phyloP scores from a whole-genome alignment of 2,113 vertebrate genomes.

The Shinisaurus crocodilurus region DNA sequence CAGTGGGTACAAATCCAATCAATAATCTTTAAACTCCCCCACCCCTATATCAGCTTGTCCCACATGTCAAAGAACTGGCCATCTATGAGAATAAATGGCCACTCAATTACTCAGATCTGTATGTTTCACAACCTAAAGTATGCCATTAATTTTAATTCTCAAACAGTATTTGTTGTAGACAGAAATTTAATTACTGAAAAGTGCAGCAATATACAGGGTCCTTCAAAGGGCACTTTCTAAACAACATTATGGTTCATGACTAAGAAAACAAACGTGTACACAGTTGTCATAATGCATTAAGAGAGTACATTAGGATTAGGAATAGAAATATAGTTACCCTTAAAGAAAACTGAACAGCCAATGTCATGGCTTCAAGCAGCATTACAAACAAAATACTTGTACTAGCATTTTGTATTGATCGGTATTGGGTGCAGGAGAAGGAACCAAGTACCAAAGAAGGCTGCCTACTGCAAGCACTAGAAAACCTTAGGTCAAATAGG shows the following conservation, averaged over 20 bases:
- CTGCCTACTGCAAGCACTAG: background rate
- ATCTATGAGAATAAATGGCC: background rate
- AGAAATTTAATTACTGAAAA: conserved; percentile 67
- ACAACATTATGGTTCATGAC: conserved; percentile 56
- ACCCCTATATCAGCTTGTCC: background rate
- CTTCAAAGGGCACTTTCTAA: conserved; percentile 84
- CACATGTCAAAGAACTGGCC: background rate
- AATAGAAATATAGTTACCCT: conserved; percentile 26
- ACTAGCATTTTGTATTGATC: background rate
- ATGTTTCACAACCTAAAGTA: conserved; percentile 16
- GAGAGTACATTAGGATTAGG: background rate
- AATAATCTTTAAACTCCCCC: background rate
- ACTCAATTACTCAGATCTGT: background rate
- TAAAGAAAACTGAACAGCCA: conserved; percentile 28
- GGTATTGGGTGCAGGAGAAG: background rate
- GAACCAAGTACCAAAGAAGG: background rate
- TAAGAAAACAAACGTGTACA: conserved; percentile 30
- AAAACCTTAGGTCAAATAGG: background rate
- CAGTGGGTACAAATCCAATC: too few species aligned
- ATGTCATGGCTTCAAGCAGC: background rate
- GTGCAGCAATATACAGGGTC: conserved; percentile 86
- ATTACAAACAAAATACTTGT: background rate
- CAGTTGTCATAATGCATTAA: conserved; percentile 46
- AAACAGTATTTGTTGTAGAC: background rate
- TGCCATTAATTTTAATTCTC: background rate